Base-by-base conservation (phyloP, 2,797 vertebrate species). In the Gastrophryne carolinensis region DNA sequence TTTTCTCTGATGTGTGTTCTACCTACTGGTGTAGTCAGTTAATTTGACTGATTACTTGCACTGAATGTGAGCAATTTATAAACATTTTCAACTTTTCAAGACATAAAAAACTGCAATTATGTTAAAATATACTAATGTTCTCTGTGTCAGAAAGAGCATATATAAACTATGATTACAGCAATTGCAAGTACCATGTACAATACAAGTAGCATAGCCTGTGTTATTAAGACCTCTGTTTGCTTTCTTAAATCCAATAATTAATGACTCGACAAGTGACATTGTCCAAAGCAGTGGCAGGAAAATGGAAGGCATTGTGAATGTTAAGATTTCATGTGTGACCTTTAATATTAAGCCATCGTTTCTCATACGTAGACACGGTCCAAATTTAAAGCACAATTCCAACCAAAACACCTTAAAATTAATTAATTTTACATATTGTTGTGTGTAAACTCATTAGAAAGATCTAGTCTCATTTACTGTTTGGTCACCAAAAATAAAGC, bases 91-190 rank as follows among this genome's bases (percentile, higher is more conserved):
- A 84, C 50, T 88, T 82, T 87, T 88, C 85, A 84, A 87, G 86
- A 83, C 86, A 86, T 81, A 81, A 84, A 90, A 89, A 89, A 81
- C 84, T 80, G 85, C 89, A 91, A 91, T 91, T 91, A 91, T 78
- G 86, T 89, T 85, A 83, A 90, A 91, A 89, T 82, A 83, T 83
- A 80, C 81, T 86, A 82, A 85, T 21, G 71, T 84, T 87, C 83
- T 89, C 83, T 87, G 85, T 87, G 86, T 91, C 85, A 89, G 88
- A 83, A 88, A 90, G 87, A 88, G 81, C 83, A 88, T 85, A 87
- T 85, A 89, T 82, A 89, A 90, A 90, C 86, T 83, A 88, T 90
- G 91, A 91, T 91, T 91, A 89, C 85, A 86, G 86, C 89, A 89
- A 91, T 91, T 91, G 85, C 86, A 89, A 88, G 87, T 89, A 91